These are phyloP conservation scores for Anthopleura xanthogrammica DNA, from an alignment of 92 coral and sea anemone species.

Conservation along the genomic window DNA sequence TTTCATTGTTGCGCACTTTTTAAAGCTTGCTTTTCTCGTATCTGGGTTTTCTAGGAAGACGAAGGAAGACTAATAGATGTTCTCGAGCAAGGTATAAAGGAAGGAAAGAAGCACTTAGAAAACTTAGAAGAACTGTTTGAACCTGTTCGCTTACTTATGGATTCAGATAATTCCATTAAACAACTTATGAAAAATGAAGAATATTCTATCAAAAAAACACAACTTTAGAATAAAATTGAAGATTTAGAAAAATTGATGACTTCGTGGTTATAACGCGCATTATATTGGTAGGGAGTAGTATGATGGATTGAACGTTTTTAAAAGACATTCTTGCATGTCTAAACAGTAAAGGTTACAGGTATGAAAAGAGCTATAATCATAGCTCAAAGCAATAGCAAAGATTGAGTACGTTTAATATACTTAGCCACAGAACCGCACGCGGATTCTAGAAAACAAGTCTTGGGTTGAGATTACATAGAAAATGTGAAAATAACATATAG, in stretches of 20 bases:
- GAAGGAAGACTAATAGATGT: constrained; percentile 1
- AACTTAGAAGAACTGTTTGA: constrained; percentile 22
- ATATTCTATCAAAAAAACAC: neutral
- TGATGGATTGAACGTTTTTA: too few species aligned
- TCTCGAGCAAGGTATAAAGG: constrained; percentile 28
- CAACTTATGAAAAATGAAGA: neutral
- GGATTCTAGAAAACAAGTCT: too few species aligned
- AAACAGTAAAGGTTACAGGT: too few species aligned
- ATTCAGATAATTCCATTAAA: constrained; percentile 13
- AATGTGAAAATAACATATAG: too few species aligned
- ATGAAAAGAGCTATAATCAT: too few species aligned
- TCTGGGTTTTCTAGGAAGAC: constrained; percentile 15
- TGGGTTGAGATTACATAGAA: too few species aligned
- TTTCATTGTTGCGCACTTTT: neutral
- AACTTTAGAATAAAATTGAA: neutral
- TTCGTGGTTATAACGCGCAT: too few species aligned
- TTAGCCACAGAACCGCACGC: too few species aligned
- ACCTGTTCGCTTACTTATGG: constrained; percentile 8
- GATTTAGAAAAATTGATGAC: neutral
- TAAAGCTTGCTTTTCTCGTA: neutral
- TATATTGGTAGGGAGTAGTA: too few species aligned
- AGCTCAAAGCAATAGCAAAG: too few species aligned
- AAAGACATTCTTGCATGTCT: too few species aligned
- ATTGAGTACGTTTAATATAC: too few species aligned
- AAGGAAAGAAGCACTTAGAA: constrained; percentile 24